Base-by-base conservation (phyloP, 1,140 invertebrate species). In the Tribolium castaneum region DNA sequence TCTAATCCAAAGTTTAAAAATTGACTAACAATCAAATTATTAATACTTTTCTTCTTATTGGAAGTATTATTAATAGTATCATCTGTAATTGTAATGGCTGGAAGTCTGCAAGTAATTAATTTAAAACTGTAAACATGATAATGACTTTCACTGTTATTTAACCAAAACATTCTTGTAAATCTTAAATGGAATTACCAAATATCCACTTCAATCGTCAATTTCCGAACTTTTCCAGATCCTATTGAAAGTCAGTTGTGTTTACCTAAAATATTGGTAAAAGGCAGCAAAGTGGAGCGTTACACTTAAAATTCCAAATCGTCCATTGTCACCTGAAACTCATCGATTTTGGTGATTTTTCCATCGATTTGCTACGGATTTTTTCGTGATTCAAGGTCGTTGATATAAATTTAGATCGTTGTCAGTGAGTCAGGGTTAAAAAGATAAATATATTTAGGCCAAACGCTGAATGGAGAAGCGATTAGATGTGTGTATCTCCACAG, bases 401-500 rank as follows among this genome's bases (percentile, higher is more conserved):
- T 30, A 59, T 25, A 59, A 25, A 59, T 59, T 59, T 59, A 25
- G 54, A 59, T 59, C 22, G 14, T 59, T 59, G 19, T 59, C 45
- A 72, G 34, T 72, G 13, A 72, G 70, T 72, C 70, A 72, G 70
- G 70, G 70, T 72, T 72, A 72, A 51, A 51, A 35, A 49, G 70
- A 72, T 72, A 72, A 72, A 25, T 30, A 25, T 51, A 72, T 50
- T 72, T 72, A 51, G 70, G 70, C 39, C 70, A 72, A 22, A 59
- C n/a, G n/a, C n/a, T 56, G 16, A 25, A 19, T 59, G 54, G 54
- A 22, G 54, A 22, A 59, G 54, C 22, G 54, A 59, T 59, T 59
- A 59, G 54, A 59, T 59, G 54, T 59, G 54, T 59, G 9, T 45
- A 9, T 45, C 16, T 25, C 7, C n/a, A 59, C 54, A 59, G 54